Percentiles rank a stretch among this genome's conserved stretches.
Conservation (phyloP, 2,113 vertebrate genomes). For the Tenrec ecaudatus region DNA sequence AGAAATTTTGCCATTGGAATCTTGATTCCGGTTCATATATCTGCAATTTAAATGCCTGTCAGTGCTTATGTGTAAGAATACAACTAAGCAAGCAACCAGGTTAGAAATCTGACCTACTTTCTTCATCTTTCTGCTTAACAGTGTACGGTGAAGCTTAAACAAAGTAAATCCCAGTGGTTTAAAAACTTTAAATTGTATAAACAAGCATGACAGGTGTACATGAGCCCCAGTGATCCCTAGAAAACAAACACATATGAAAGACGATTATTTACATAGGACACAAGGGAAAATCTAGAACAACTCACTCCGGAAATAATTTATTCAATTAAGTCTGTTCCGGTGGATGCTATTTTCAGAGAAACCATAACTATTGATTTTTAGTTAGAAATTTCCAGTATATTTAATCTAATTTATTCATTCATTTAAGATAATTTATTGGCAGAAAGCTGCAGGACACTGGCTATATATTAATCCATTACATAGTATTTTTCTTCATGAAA, state of each 20-base stretch:
- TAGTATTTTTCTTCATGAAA: not conserved
- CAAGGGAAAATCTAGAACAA: not conserved
- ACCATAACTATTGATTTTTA: not conserved
- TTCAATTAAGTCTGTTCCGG: not conserved
- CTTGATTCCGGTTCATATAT: constrained; percentile 32
- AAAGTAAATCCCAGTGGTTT: constrained; percentile 4
- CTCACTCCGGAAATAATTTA: constrained; percentile 19
- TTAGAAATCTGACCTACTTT: constrained; percentile 64
- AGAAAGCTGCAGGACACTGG: not conserved
- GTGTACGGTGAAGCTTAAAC: not conserved
- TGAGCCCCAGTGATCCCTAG: not conserved
- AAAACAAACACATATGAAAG: not conserved
- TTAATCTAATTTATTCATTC: not conserved
- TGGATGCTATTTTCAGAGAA: not conserved
- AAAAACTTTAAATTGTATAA: constrained; percentile 34
- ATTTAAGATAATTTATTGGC: not conserved
- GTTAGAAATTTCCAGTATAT: not conserved
- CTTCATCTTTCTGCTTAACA: constrained; percentile 22
- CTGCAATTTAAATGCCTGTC: constrained; percentile 59
- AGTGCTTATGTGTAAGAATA: constrained; percentile 47
- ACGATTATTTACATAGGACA: not conserved
- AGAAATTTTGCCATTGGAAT: constrained; percentile 7
- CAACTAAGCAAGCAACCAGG: constrained; percentile 36
- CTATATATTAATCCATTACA: not conserved
- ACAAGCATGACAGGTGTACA: not conserved